These are phyloP conservation scores for Dicycla oo DNA, from an alignment of 2,888 invertebrate species.

Conservation along the genomic window DNA sequence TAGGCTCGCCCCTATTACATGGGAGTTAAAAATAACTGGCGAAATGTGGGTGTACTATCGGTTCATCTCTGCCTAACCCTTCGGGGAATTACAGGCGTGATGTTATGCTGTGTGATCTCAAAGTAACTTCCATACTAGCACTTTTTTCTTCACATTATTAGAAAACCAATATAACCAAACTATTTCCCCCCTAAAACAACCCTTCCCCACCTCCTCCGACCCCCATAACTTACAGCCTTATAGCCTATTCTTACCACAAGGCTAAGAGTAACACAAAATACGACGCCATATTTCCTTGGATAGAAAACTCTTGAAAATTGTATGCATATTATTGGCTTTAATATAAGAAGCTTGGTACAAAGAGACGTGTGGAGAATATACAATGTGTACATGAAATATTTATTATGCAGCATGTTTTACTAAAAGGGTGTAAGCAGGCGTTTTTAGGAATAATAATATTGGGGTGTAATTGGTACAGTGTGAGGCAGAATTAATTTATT, in stretches of 20 bases:
- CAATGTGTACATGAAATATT: conserved; percentile 32
- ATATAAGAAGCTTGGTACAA: conserved; percentile 52
- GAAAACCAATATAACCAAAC: conserved; percentile 38
- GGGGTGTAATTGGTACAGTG: neutral
- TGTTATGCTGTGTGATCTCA: neutral
- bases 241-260: conserved; percentile 48
- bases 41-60: no score
- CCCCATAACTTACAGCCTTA: conserved; percentile 45
- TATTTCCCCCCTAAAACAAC: conserved; percentile 28
- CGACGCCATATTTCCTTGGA: conserved; percentile 44
- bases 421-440: conserved; percentile 27
- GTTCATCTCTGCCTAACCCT: no score
- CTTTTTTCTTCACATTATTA: conserved; percentile 5
- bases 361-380: conserved; percentile 49
- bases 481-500: no score
- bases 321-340: conserved; percentile 62
- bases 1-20: no score
- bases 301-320: conserved; percentile 55
- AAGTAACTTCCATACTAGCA: neutral
- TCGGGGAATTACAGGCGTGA: no score
- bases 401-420: conserved; percentile 28
- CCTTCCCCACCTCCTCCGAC: conserved; percentile 7
- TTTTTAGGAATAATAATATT: conserved; percentile 17
- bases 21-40: no score
- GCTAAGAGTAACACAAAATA: conserved; percentile 52